Percentiles rank a stretch among this genome's conserved stretches.
Evolutionary conservation across 2,797 vertebrate genomes (phyloP).

Genomic region (Malacoraja senta): DNA sequence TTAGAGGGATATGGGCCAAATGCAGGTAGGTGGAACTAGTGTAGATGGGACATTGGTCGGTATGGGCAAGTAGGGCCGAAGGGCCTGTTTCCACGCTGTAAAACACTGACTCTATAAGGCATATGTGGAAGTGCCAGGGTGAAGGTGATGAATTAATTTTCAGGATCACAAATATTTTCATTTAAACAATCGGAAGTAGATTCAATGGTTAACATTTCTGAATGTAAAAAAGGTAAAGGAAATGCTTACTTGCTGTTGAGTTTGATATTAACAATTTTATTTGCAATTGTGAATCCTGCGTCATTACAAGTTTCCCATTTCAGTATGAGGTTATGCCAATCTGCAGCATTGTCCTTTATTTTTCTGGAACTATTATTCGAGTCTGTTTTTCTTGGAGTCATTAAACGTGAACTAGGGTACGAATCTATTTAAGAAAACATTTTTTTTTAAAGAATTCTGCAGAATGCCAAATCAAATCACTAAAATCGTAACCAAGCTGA

Average conservation of each 20-base stretch:
- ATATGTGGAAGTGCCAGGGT: not conserved
- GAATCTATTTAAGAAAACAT: not conserved
- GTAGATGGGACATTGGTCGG: too few species aligned
- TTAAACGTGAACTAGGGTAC: conserved; percentile 45
- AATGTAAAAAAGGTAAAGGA: not conserved
- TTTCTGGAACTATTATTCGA: conserved; percentile 76
- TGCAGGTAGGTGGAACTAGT: too few species aligned
- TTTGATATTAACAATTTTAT: conserved; percentile 69
- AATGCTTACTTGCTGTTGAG: conserved; percentile 61
- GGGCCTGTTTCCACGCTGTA: too few species aligned
- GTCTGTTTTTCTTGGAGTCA: conserved; percentile 61
- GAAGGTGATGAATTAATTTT: not conserved
- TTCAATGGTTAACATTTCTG: not conserved
- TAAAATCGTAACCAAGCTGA: not conserved
- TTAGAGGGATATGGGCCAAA: too few species aligned
- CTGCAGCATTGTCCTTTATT: conserved; percentile 82
- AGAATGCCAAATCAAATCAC: not conserved
- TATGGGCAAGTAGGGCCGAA: too few species aligned
- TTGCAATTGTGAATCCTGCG: conserved; percentile 60
- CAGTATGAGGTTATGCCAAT: conserved; percentile 86
- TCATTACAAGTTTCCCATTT: conserved; percentile 79
- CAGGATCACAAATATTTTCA: not conserved
- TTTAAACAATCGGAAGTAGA: not conserved
- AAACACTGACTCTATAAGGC: not conserved
- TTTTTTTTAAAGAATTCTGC: too few species aligned